Base-by-base conservation (phyloP, 1,140 invertebrate genomes). In the Latrodectus geometricus region DNA sequence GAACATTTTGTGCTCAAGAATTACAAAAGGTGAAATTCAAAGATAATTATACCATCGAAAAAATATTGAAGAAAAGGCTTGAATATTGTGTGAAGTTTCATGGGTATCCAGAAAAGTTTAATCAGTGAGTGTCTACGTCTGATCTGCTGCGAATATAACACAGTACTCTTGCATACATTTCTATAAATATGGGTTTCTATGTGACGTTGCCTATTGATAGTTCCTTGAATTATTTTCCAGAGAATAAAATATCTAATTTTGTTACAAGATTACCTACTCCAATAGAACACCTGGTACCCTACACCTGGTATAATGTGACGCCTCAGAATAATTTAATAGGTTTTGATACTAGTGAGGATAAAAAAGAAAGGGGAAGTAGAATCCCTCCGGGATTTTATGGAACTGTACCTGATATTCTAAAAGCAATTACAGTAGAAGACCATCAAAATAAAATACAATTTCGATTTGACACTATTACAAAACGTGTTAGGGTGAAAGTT, bases 101-200 rank as follows among this genome's bases (percentile, higher is more conserved):
- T 23, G 17, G 11, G 21, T 23, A 68, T 54, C 61, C 79, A 7
- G 79, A 81, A 49, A 52, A 82, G 23, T 89, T 90, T 80, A 90
- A 91, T 87, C 88, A 87, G 72, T 91, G 89, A 90, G 89, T 90
- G 68, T 88, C 89, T 86, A 88, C 86, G 82, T 81, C 74, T 50
- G n/a, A 88, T 81, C 9, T 81, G 48, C 20, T 20, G 69, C 74
- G 91, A 72, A 90, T 91, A 12, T 88, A 65, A 65, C n/a, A n/a
- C n/a, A n/a, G n/a, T n/a, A n/a, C n/a, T n/a, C n/a, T n/a, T n/a
- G n/a, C n/a, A n/a, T n/a, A n/a, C n/a, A n/a, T n/a, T n/a, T n/a
- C n/a, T n/a, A n/a, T n/a, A n/a, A n/a, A n/a, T n/a, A n/a, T n/a
- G n/a, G n/a, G n/a, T n/a, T n/a, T n/a, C n/a, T n/a, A n/a, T n/a